These are phyloP conservation scores for Zygogramma bicolorata DNA, from an alignment of 2,888 invertebrate species.

Conservation along the genomic window DNA sequence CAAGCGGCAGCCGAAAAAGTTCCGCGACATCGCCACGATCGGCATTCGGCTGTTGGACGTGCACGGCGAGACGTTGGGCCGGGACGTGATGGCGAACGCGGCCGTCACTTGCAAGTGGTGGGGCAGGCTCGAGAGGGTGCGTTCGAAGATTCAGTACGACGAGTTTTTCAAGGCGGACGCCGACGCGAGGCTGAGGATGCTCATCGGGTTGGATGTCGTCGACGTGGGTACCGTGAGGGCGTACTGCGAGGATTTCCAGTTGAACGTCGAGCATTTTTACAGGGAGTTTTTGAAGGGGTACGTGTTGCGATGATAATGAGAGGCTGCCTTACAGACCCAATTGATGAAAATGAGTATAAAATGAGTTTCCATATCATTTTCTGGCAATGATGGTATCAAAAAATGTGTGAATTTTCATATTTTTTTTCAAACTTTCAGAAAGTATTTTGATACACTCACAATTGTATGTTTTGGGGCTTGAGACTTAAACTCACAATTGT, in stretches of 20 bases:
- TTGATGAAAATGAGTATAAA: too few species aligned
- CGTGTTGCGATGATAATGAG: not conserved
- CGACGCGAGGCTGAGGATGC: constrained; percentile 46
- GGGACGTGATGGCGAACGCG: constrained; percentile 43
- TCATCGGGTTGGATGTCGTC: constrained; percentile 49
- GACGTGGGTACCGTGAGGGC: constrained; percentile 61
- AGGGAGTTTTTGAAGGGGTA: constrained; percentile 47
- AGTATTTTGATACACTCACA: too few species aligned
- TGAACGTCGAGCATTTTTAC: constrained; percentile 56
- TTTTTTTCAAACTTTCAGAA: too few species aligned
- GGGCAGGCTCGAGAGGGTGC: constrained; percentile 45
- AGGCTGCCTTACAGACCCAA: too few species aligned
- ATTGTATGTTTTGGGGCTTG: too few species aligned
- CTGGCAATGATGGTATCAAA: too few species aligned
- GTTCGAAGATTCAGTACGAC: constrained; percentile 48
- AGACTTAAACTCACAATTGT: too few species aligned
- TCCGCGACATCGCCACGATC: constrained; percentile 50
- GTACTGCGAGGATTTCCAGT: constrained; percentile 66
- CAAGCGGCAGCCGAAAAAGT: constrained; percentile 55
- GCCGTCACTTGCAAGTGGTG: constrained; percentile 57
- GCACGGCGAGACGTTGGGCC: constrained; percentile 36
- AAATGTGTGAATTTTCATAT: too few species aligned
- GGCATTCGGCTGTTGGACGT: constrained; percentile 48
- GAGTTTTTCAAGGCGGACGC: constrained; percentile 51
- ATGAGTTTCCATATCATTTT: too few species aligned